Base-by-base conservation (phyloP, 2,797 vertebrate genomes). In the Schizopygopsis malacanthus region DNA sequence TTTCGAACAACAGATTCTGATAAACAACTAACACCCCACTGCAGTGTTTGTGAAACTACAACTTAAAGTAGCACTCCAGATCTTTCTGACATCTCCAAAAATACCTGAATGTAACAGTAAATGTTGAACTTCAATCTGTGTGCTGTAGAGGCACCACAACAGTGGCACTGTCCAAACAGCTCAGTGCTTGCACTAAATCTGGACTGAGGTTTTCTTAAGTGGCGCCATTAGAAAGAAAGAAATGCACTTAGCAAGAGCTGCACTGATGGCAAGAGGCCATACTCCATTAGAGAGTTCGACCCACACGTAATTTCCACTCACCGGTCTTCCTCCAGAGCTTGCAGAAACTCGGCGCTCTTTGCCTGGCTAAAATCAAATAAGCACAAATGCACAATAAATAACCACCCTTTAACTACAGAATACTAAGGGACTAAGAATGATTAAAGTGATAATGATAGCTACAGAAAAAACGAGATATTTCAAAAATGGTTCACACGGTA, bases 271-370 rank as follows among this genome's bases (percentile, higher is more conserved):
- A 77, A 52, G 82, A 45, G 50, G 22, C 4, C 50, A 67, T 54
- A 6, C 22, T 81, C 65, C 70, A 87, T 76, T 72, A 86, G 73
- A 33, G 67, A 47, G 45, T 85, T 87, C 61, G 79, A 84, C 65
- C 25, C 52, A 45, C 13, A 8, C 61, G 54, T 56, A 28, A 61
- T 84, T 11, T 72, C 85, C 92, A 93, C 94, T 93, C 83, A 99
- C 98, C 98, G 96, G 79, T 99, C 97, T 43, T 97, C 96, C 87
- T 99, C 97, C 91, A 99, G 91, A 4, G 96, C 94, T 90, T 98
- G 97, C 65, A 99, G 93, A 89, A 99, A 95, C 90, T 95, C 96
- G 0, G 97, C 95, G 47, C 93, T 98, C 90, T 96, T 97, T 70
- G 95, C 97, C 88, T 98, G 97, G 87, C 98, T 99, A 90, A 10